These are phyloP conservation scores for Athrips mouffetella DNA, from an alignment of 2,888 invertebrate genomes.

Conservation along the genomic window DNA sequence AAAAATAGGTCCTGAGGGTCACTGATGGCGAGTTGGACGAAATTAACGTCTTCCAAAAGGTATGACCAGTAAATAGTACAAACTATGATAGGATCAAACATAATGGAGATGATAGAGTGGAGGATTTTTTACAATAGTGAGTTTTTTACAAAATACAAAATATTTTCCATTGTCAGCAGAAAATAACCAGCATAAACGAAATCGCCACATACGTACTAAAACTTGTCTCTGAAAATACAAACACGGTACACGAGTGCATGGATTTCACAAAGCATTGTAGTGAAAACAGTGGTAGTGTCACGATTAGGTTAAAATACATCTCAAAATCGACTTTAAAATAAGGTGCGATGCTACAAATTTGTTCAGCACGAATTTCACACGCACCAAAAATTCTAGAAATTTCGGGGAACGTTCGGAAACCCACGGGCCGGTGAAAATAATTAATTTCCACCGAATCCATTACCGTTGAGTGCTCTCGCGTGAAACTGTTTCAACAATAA, in stretches of 20 bases:
- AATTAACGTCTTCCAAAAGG: too few species aligned
- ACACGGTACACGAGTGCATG: constrained; percentile 5
- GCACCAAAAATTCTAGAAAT: constrained; percentile 54
- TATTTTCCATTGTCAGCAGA: too few species aligned
- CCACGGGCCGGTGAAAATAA: constrained; percentile 49
- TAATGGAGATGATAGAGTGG: too few species aligned
- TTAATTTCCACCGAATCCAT: constrained; percentile 62
- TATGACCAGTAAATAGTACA: too few species aligned
- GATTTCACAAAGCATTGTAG: background rate
- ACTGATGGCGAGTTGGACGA: too few species aligned
- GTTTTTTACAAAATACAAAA: too few species aligned
- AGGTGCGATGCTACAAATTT: background rate
- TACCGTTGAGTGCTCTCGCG: constrained; percentile 49
- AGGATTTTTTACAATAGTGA: too few species aligned
- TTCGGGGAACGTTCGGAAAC: constrained; percentile 21
- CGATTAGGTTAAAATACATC: background rate
- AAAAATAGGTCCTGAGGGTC: too few species aligned
- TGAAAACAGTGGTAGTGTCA: constrained; percentile 7
- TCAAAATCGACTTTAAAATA: background rate
- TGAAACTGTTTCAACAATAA: constrained; percentile 52
- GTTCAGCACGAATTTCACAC: constrained; percentile 37
- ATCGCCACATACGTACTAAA: too few species aligned
- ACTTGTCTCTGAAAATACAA: background rate
- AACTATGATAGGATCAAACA: too few species aligned
- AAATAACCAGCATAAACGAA: too few species aligned